phyloP scores from a whole-genome alignment of 2,113 vertebrate species.

The Crotalus horridus region DNA sequence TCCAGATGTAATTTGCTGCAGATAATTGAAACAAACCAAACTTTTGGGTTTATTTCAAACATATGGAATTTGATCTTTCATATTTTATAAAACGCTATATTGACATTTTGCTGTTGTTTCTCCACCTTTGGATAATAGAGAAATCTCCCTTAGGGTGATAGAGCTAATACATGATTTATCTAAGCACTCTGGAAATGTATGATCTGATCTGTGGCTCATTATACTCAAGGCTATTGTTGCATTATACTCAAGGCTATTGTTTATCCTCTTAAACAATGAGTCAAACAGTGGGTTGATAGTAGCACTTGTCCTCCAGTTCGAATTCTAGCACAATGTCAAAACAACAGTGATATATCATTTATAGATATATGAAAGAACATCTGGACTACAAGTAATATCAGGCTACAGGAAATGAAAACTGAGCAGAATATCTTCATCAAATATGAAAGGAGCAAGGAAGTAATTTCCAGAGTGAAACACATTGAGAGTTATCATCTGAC shows the following conservation, averaged over 20 bases:
- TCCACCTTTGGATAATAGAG: background rate
- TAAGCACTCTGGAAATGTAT: background rate
- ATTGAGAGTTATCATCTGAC: background rate
- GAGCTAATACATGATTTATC: conserved; percentile 2
- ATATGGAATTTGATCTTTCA: conserved; percentile 1
- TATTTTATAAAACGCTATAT: background rate
- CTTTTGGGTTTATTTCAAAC: background rate
- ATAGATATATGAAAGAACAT: background rate
- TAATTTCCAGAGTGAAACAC: background rate
- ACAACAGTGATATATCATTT: background rate
- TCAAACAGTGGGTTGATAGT: background rate
- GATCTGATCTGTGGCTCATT: background rate
- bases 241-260: background rate
- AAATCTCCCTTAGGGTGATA: background rate
- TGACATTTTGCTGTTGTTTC: background rate
- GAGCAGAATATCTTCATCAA: background rate
- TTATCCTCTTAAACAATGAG: background rate
- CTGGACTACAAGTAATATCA: background rate
- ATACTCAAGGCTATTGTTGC: background rate
- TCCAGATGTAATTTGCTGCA: background rate
- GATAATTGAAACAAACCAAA: background rate
- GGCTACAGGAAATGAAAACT: background rate
- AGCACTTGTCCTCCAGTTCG: background rate
- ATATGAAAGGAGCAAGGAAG: background rate
- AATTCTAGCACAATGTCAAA: background rate